Base-by-base conservation (phyloP, 2,888 invertebrate species). In the Meiosimyza platycephala region DNA sequence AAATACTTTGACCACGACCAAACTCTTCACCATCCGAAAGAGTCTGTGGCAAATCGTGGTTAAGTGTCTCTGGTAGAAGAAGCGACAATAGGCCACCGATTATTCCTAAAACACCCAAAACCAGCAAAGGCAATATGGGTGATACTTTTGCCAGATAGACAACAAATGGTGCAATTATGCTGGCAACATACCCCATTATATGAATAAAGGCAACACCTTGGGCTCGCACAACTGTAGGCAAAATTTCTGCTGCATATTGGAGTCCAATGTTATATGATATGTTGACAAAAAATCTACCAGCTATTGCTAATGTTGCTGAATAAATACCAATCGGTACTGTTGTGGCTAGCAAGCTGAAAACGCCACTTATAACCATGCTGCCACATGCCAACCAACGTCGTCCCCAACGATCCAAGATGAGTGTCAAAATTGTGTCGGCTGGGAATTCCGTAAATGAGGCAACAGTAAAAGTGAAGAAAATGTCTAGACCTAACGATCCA, bases 201-300 rank as follows among this genome's bases (percentile, higher is more conserved):
- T 95, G 95, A 71, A 95, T 93, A 12, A 95, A 88, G 0, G 95
- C 94, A 0, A 96, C 93, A 0, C 95, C 95, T 83, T 95, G 95
- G 0, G 95, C 95, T 51, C 96, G 85, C 0, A 96, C 94, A 2
- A 95, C 95, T 0, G 96, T 96, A 0, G 96, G 96, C 12, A 96
- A 85, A 9, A 96, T 86, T 84, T 96, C 96, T 0, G 96, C 95
- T 0, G 95, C 95, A 86, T 96, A 96, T 80, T 96, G 96, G 0
- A 96, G 90, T 0, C 95, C 95, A 76, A 96, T 95, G 86, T 95
- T 96, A 87, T 95, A 96, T 0, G 95, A 94, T 67, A 95, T 94
- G 84, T 95, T 96, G n/a, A 96, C 93, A 77, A 94, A 93, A 78
- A 96, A 95, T 33, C 96, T 89, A 4, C 95, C 95, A 64, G 93